Evolutionary conservation across 2,113 vertebrate species (phyloP), one percentile per base, ranked within the genome.

Genomic region (Budorcas taxicolor): DNA sequence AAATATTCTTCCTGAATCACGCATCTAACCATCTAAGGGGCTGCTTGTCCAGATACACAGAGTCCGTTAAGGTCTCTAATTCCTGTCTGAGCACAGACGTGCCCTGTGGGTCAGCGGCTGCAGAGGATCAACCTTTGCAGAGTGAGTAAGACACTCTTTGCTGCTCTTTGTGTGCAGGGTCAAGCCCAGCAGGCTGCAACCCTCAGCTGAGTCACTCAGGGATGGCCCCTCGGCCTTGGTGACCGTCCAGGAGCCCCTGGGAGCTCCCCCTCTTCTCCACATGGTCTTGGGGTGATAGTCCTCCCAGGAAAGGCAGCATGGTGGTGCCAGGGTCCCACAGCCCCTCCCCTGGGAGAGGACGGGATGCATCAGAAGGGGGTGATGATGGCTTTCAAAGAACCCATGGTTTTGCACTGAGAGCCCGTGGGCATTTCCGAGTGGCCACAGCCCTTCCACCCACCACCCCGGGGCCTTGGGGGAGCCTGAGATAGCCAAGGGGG

Each of bases 391-490:
- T 40, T 40, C 25, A 7, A 50, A 14, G 50, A 16, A 53, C 17
- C 33, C 7, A 11, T 4, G 2, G 33, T 12, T 36, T 36, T 12
- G 31, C 47, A 12, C 29, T 45, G 43, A 31, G 29, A 62, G 43
- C 40, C 84, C 10, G 0, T 29, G 40, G 40, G 11, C 36, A 33
- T 47, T 47, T n/a, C 43, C 17, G 58, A 21, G 43, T 10, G 19
- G 14, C 57, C 17, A 2, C 2, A 40, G 25, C 25, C 36, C 57
- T n/a, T n/a, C 11, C 40, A 45, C 16, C 40, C 84, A 13, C 40
- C 0, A 0, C 13, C 23, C 1, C 2, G 2, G 52, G 19, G 84
- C 31, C 21, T 27, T 15, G n/a, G 25, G 27, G 27, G 10, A 36
- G 16, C 16, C 89, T 0, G 1, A 19, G 31, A 8, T 9, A n/a